These are phyloP conservation scores for Peromyscus leucopus DNA, from an alignment of 2,113 vertebrate genomes.

Conservation along the genomic window DNA sequence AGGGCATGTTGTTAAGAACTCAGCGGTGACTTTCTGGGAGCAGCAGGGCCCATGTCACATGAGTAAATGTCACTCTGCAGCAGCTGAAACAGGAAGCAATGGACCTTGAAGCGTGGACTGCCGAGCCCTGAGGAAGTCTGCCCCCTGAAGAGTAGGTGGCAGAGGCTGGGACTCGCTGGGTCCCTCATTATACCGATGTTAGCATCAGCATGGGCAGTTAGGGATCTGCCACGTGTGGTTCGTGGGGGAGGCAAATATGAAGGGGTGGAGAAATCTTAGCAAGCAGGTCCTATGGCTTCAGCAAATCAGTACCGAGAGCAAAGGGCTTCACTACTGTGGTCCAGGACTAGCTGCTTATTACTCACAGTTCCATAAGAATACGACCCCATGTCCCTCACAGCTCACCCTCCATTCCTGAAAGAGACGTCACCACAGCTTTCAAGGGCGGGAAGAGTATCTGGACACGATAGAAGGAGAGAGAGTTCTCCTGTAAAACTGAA, in stretches of 20 bases:
- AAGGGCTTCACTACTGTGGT: no score
- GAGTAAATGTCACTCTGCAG: no score
- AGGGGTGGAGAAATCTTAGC: not conserved
- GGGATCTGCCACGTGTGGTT: not conserved
- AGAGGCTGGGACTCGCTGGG: not conserved
- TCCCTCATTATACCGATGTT: not conserved
- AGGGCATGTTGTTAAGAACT: not conserved
- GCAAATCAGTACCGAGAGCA: not conserved
- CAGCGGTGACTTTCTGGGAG: not conserved
- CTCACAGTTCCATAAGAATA: not conserved
- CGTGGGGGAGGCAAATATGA: fast-evolving
- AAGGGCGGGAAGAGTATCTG: not conserved
- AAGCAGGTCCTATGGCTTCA: not conserved
- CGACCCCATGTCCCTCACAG: not conserved
- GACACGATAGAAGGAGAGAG: not conserved
- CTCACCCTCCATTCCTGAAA: not conserved
- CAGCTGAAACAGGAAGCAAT: not conserved
- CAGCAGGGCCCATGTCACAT: not conserved
- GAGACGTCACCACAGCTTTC: not conserved
- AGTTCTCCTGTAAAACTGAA: not conserved
- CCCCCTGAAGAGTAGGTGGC: no score
- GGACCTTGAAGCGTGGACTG: not conserved
- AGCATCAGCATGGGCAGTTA: not conserved
- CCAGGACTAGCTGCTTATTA: not conserved
- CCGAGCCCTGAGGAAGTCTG: not conserved